Percentiles rank a stretch among this genome's conserved stretches.
phyloP scores from a whole-genome alignment of 2,797 vertebrate species.

The Lerista edwardsae region DNA sequence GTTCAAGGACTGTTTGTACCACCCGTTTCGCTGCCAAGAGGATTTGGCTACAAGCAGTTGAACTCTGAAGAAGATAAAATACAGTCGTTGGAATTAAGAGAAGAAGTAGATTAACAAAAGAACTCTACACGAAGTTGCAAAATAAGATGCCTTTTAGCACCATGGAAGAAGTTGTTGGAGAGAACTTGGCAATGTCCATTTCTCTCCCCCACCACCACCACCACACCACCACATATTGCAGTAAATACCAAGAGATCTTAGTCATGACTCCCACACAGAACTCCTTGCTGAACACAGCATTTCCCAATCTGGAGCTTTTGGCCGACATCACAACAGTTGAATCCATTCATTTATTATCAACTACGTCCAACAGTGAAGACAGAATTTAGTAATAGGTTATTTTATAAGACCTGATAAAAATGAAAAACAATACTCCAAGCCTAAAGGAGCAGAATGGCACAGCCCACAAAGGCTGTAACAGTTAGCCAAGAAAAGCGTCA shows the following conservation, averaged over 20 bases:
- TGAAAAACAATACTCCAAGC: background rate
- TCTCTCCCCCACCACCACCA: no score
- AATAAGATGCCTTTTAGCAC: slow-evolving; percentile 3
- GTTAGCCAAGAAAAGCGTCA: background rate
- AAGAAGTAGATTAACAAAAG: background rate
- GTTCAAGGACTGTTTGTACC: slow-evolving; percentile 50
- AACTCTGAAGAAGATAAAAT: slow-evolving; percentile 6
- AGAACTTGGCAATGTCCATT: background rate
- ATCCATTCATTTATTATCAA: slow-evolving; percentile 25
- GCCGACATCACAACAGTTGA: slow-evolving; percentile 17
- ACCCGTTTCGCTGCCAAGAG: slow-evolving; percentile 41
- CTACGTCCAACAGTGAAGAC: slow-evolving; percentile 29
- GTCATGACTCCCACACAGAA: background rate
- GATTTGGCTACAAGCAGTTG: slow-evolving; percentile 6
- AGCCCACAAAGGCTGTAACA: background rate
- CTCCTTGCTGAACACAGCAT: background rate
- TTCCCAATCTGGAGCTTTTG: background rate
- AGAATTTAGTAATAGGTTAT: slow-evolving; percentile 8
- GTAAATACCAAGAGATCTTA: slow-evolving; percentile 12
- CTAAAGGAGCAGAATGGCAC: background rate
- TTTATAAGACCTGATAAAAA: background rate
- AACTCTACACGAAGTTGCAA: background rate
- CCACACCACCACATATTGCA: background rate
- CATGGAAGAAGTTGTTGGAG: background rate
- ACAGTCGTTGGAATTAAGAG: fast-evolving